Evolutionary conservation across 2,888 invertebrate genomes (phyloP).

Genomic region (Plagiodera versicolora): DNA sequence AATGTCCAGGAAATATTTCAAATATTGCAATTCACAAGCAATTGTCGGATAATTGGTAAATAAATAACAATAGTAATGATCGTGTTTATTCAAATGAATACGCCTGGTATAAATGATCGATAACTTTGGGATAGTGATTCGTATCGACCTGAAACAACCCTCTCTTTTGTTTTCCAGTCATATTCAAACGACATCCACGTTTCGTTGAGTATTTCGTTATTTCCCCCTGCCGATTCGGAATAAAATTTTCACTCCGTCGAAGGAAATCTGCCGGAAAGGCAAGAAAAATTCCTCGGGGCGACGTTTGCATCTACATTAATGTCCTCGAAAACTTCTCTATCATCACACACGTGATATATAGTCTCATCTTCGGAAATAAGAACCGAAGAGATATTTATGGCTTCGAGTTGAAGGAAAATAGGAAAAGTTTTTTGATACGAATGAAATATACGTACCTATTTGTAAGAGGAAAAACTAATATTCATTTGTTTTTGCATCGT

Average conservation of each 20-base stretch:
- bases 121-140: too few species aligned
- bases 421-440: conserved; percentile 31
- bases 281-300: conserved; percentile 33
- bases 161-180: not conserved
- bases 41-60: too few species aligned
- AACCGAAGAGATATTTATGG: conserved; percentile 27
- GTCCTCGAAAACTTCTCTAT: conserved; percentile 38
- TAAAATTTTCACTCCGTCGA: conserved; percentile 15
- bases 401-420: conserved; percentile 23
- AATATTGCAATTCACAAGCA: too few species aligned
- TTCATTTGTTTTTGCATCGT: conserved; percentile 24
- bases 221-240: conserved; percentile 16
- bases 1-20: too few species aligned
- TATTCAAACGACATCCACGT: not conserved
- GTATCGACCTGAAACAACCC: too few species aligned
- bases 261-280: conserved; percentile 14
- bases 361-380: conserved; percentile 20
- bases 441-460: conserved; percentile 28
- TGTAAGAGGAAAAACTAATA: conserved; percentile 19
- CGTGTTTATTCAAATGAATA: too few species aligned
- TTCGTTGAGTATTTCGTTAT: conserved; percentile 7
- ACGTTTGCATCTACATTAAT: conserved; percentile 37
- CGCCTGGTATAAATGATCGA: too few species aligned
- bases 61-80: too few species aligned
- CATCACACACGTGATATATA: conserved; percentile 30